Evolutionary conservation across 2,888 invertebrate genomes (phyloP), one percentile per base, ranked within the genome.

Genomic region (Plagodis dolabraria): DNA sequence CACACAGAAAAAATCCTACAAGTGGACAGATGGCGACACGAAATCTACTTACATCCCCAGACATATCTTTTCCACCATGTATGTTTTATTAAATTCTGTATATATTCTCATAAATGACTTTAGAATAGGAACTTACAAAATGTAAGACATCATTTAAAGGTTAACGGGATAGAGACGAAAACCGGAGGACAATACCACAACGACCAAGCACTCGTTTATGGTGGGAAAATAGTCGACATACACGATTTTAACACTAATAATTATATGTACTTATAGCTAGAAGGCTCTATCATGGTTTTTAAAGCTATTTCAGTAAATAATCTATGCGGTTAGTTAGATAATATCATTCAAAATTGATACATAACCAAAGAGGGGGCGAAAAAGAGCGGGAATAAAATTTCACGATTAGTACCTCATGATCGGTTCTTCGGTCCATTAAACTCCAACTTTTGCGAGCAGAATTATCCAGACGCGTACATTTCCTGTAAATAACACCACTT

Each of bases 371-470:
- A 76, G 54, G 49, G 60, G 63, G 65, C 54, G 57, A 54, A 49
- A 78, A 86, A 86, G 67, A 82, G 85, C 86, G 88, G 85, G 82
- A 86, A 83, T 59, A 0, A 6, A 54, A 59, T 46, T 61, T 71
- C 65, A 63, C 8, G 12, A 34, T 66, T 1, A 9, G 9, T 72
- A 92, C 93, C 82, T 91, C 91, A 65, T 86, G 83, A 75, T 92
- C 92, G 0, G 91, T 86, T 66, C 79, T 87, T 47, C 85, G 78
- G 65, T 91, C 92, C 77, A 90, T 89, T 54, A 93, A 74, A 77
- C 91, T 92, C 93, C 93, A 93, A 60, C 90, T 83, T 75, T 87
- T 90, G 6, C 87, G 84, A 2, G 77, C 67, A 0, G 82, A 72
- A 65, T 74, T 83, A 43, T 89, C 89, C 56, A 80, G 62, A 52